Evolutionary conservation across 2,888 invertebrate genomes (phyloP).

Genomic region (Flexamia atlantica): DNA sequence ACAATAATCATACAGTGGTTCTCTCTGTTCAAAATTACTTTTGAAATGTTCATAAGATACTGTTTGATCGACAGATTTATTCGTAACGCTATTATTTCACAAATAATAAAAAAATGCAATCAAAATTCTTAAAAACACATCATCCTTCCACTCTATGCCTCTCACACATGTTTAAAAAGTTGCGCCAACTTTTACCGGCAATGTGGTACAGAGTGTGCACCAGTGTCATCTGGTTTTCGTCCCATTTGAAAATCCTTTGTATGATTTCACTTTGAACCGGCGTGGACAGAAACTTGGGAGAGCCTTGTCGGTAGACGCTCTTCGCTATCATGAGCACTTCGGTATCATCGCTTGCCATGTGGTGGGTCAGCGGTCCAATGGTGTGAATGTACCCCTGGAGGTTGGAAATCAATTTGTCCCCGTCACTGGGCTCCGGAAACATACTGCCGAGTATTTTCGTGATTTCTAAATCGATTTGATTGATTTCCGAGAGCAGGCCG

Average conservation of each 20-base stretch:
- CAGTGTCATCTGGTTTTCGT: slow-evolving; percentile 44
- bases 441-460: slow-evolving; percentile 8
- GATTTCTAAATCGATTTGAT: slow-evolving; percentile 17
- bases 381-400: slow-evolving; percentile 30
- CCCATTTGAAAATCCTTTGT: slow-evolving; percentile 19
- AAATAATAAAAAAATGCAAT: no score
- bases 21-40: no score
- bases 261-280: slow-evolving; percentile 8
- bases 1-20: no score
- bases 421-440: not conserved
- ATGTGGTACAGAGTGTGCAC: slow-evolving; percentile 6
- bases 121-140: not conserved
- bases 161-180: slow-evolving; percentile 51
- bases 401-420: slow-evolving; percentile 26
- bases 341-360: slow-evolving; percentile 29
- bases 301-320: slow-evolving; percentile 37
- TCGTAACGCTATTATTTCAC: no score
- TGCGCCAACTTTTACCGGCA: slow-evolving; percentile 24
- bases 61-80: no score
- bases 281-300: slow-evolving; percentile 33
- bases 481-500: not conserved
- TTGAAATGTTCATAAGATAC: no score
- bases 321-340: slow-evolving; percentile 41
- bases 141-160: slow-evolving; percentile 33
- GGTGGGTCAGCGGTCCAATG: slow-evolving; percentile 12